Evolutionary conservation across 2,888 invertebrate genomes (phyloP).

Genomic region (Cryptophagus acutangulus): DNA sequence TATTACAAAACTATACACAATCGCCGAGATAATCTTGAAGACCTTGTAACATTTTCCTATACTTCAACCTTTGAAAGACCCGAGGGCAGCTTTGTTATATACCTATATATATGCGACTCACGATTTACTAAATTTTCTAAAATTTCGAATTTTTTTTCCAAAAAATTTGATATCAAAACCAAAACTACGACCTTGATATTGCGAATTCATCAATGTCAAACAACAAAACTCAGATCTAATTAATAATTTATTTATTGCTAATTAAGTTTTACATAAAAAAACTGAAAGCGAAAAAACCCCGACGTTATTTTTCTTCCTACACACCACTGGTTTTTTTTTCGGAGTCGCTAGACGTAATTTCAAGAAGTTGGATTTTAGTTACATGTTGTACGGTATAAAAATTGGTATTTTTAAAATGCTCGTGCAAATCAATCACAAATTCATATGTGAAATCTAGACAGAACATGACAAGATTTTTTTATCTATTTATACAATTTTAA

Average conservation of each 20-base stretch:
- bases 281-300: background rate
- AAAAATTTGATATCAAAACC: too few species aligned
- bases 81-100: slow-evolving; percentile 36
- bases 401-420: too few species aligned
- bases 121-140: slow-evolving; percentile 33
- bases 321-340: too few species aligned
- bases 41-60: slow-evolving; percentile 48
- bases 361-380: too few species aligned
- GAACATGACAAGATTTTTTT: too few species aligned
- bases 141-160: slow-evolving; percentile 16
- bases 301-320: too few species aligned
- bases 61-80: slow-evolving; percentile 43
- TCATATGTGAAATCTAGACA: too few species aligned
- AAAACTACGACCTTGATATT: slow-evolving; percentile 20
- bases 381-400: too few species aligned
- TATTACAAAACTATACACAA: slow-evolving; percentile 42
- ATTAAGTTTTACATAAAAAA: background rate
- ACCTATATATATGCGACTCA: too few species aligned
- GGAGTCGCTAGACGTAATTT: too few species aligned
- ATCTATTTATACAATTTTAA: too few species aligned
- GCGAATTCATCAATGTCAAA: slow-evolving; percentile 27
- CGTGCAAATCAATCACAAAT: too few species aligned
- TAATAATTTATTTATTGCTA: slow-evolving; percentile 1
- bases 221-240: slow-evolving; percentile 12
- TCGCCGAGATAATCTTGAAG: slow-evolving; percentile 49